Conservation (phyloP, 1,140 invertebrate genomes). For the Panulirus ornatus region DNA sequence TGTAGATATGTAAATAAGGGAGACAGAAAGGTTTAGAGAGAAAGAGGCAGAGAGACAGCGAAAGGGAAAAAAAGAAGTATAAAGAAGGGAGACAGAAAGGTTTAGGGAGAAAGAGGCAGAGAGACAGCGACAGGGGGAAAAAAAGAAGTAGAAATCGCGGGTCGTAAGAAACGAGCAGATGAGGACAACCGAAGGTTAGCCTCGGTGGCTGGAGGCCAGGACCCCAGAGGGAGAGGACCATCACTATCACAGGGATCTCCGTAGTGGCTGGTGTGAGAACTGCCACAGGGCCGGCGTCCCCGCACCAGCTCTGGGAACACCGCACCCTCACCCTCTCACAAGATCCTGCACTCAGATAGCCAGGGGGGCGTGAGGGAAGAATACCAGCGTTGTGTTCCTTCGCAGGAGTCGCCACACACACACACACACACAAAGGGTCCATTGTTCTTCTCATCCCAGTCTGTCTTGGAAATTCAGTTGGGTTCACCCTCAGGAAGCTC, state of each 20-base stretch:
- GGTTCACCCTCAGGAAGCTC: not conserved
- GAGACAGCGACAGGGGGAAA: too few species aligned
- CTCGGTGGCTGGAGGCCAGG: too few species aligned
- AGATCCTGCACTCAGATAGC: constrained; percentile 35
- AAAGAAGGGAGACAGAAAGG: too few species aligned
- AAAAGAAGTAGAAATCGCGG: too few species aligned
- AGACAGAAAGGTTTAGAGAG: too few species aligned
- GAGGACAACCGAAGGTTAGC: too few species aligned
- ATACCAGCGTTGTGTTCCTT: not conserved
- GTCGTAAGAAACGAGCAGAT: too few species aligned
- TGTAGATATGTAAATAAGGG: too few species aligned
- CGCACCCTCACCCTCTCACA: constrained; percentile 1
- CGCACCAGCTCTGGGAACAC: constrained; percentile 10
- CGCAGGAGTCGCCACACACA: not conserved
- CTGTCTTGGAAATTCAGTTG: not conserved
- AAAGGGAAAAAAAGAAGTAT: too few species aligned
- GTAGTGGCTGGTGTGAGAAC: constrained; percentile 15
- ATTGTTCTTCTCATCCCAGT: not conserved
- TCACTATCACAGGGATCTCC: constrained; percentile 10
- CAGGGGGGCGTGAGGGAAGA: constrained; percentile 22
- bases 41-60: too few species aligned
- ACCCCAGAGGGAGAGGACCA: not conserved
- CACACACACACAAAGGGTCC: not conserved
- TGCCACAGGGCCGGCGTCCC: not conserved
- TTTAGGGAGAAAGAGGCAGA: too few species aligned